Evolutionary conservation across 2,797 vertebrate species (phyloP).

Genomic region (Channa striata): DNA sequence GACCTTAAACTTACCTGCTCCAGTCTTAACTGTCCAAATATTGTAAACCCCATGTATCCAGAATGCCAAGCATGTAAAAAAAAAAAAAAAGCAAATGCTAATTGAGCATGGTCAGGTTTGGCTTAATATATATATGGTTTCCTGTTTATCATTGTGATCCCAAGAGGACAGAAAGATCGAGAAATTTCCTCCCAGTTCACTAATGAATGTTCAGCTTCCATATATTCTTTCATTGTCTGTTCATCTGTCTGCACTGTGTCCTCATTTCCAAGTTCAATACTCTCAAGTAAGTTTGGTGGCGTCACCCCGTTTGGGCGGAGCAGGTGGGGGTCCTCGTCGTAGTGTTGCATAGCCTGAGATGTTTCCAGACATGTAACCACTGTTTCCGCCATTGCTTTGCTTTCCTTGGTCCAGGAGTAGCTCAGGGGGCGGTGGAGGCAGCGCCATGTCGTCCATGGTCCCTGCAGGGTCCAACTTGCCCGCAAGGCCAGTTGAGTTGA

Average conservation of each 20-base stretch:
- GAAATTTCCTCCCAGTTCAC: conserved; percentile 9
- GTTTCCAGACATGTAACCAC: conserved; percentile 87
- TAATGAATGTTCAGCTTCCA: conserved; percentile 28
- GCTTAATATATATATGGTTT: conserved; percentile 60
- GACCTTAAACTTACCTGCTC: conserved; percentile 45
- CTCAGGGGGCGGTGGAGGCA: conserved; percentile 90
- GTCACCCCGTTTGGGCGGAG: conserved; percentile 95
- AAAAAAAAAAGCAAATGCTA: conserved; percentile 50
- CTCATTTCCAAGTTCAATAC: conserved; percentile 71
- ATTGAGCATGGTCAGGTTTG: conserved; percentile 53
- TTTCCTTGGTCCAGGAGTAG: conserved; percentile 90
- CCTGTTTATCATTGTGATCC: conserved; percentile 23
- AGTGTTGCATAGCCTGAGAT: conserved; percentile 98
- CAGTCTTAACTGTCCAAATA: conserved; percentile 33
- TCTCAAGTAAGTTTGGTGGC: conserved; percentile 92
- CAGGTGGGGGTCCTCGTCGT: conserved; percentile 92
- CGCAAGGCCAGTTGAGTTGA: conserved; percentile 84
- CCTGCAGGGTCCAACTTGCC: conserved; percentile 85
- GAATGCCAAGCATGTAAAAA: conserved; percentile 45
- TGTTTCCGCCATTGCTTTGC: conserved; percentile 80
- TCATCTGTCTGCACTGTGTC: conserved; percentile 22
- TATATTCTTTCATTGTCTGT: conserved; percentile 45
- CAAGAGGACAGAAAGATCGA: conserved; percentile 10
- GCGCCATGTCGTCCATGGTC: conserved; percentile 95
- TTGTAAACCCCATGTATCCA: conserved; percentile 42